Percentiles rank a stretch among this genome's conserved stretches.
phyloP scores from a whole-genome alignment of 2,888 invertebrate species.

The Drepanosiphum platanoidis region DNA sequence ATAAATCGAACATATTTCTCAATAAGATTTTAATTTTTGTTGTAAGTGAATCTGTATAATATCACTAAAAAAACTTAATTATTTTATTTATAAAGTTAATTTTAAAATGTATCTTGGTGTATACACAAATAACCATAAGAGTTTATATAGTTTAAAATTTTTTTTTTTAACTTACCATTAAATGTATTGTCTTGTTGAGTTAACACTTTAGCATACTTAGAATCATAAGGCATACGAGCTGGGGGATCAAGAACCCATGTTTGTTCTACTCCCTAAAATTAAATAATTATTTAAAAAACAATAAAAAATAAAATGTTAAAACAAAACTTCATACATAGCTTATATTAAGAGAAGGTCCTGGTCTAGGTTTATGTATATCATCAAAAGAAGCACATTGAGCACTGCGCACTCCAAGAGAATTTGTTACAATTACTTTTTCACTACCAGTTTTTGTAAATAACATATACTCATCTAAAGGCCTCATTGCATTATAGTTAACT shows the following conservation, averaged over 20 bases:
- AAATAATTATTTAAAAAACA: slow-evolving; percentile 51
- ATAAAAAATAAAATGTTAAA: slow-evolving; percentile 14
- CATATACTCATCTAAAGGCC: slow-evolving; percentile 91
- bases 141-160: background rate
- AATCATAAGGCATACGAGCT: slow-evolving; percentile 78
- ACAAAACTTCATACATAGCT: slow-evolving; percentile 67
- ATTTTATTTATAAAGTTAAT: no score
- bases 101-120: no score
- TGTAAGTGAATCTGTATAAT: no score
- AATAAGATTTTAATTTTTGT: no score
- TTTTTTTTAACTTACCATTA: slow-evolving; percentile 66
- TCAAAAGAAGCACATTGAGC: slow-evolving; percentile 87
- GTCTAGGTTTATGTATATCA: slow-evolving; percentile 70
- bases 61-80: no score
- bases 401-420: slow-evolving; percentile 85
- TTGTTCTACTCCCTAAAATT: slow-evolving; percentile 74
- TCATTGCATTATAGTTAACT: slow-evolving; percentile 84
- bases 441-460: slow-evolving; percentile 85
- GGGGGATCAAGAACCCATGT: slow-evolving; percentile 87
- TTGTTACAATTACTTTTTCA: slow-evolving; percentile 86
- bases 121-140: no score
- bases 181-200: slow-evolving; percentile 81
- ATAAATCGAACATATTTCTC: no score
- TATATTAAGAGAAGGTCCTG: slow-evolving; percentile 73
- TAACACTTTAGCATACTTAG: slow-evolving; percentile 78